phyloP scores from a whole-genome alignment of 1,140 invertebrate species.

The Sipha flava region DNA sequence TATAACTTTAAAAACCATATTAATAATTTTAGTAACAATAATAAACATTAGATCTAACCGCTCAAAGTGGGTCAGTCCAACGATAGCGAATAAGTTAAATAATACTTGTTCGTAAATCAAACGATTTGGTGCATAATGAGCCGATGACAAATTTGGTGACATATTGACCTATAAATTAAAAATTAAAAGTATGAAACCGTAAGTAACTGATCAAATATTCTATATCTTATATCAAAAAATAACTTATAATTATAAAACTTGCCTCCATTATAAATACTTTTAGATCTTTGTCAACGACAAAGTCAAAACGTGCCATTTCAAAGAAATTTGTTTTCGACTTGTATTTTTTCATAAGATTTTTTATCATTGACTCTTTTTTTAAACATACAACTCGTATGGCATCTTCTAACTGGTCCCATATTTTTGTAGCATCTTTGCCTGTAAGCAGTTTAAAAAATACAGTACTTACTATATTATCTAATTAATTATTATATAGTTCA shows the following conservation, averaged over 20 bases:
- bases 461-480: too few species aligned
- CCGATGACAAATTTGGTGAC: conserved; percentile 92
- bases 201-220: too few species aligned
- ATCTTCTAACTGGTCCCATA: conserved; percentile 76
- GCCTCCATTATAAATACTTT: conserved; percentile 84
- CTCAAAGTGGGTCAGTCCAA: conserved; percentile 57
- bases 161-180: conserved; percentile 68
- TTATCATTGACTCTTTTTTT: conserved; percentile 63
- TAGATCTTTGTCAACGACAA: conserved; percentile 79
- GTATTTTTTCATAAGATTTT: conserved; percentile 50
- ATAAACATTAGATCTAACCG: neutral
- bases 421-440: conserved; percentile 59
- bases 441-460: conserved; percentile 32
- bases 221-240: too few species aligned
- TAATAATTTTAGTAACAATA: too few species aligned
- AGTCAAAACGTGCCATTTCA: conserved; percentile 88
- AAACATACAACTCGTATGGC: conserved; percentile 66
- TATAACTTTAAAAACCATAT: too few species aligned
- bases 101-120: conserved; percentile 88
- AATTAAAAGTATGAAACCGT: neutral
- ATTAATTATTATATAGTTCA: neutral
- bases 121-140: conserved; percentile 80
- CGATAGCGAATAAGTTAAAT: conserved; percentile 71
- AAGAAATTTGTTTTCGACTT: conserved; percentile 70
- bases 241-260: conserved; percentile 19